Percentiles rank a stretch among this genome's conserved stretches.
phyloP scores from a whole-genome alignment of 2,797 vertebrate genomes.

The Eutrigla gurnardus region DNA sequence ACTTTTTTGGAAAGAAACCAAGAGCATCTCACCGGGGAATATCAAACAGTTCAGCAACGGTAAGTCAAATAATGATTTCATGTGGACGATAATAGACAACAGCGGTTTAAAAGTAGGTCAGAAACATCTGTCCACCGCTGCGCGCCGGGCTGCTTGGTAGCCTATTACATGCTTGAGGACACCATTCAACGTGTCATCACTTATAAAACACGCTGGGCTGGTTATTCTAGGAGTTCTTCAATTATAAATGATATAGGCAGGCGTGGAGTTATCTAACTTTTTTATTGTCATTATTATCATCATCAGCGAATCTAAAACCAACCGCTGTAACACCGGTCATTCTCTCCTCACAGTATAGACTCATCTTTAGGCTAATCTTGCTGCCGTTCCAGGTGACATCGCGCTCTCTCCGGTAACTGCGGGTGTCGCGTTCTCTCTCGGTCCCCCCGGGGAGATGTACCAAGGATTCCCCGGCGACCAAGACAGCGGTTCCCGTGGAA shows the following conservation, averaged over 20 bases:
- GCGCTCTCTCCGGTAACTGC: constrained; percentile 71
- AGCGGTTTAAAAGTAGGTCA: neutral
- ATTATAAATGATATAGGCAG: neutral
- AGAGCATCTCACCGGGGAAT: constrained; percentile 75
- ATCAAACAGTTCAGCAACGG: constrained; percentile 73
- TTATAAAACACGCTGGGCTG: neutral
- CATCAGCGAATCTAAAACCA: neutral
- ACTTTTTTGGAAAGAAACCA: constrained; percentile 88
- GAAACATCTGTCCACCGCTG: constrained; percentile 32
- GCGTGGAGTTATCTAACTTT: neutral
- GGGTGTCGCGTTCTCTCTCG: constrained; percentile 76
- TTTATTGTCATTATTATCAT: no score
- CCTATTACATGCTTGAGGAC: neutral
- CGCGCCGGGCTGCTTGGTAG: neutral
- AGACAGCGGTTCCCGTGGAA: constrained; percentile 94
- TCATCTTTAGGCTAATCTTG: constrained; percentile 51
- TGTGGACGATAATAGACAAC: neutral
- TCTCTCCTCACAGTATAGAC: constrained; percentile 40
- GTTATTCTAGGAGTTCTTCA: neutral
- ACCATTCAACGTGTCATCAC: no score
- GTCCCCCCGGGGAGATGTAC: constrained; percentile 93
- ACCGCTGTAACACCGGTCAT: constrained; percentile 22
- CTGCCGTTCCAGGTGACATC: constrained; percentile 78
- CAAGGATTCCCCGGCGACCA: constrained; percentile 96
- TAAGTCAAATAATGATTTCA: constrained; percentile 52